These are phyloP conservation scores for Synergus laeviventris DNA, from an alignment of 2,888 invertebrate genomes.

Conservation along the genomic window DNA sequence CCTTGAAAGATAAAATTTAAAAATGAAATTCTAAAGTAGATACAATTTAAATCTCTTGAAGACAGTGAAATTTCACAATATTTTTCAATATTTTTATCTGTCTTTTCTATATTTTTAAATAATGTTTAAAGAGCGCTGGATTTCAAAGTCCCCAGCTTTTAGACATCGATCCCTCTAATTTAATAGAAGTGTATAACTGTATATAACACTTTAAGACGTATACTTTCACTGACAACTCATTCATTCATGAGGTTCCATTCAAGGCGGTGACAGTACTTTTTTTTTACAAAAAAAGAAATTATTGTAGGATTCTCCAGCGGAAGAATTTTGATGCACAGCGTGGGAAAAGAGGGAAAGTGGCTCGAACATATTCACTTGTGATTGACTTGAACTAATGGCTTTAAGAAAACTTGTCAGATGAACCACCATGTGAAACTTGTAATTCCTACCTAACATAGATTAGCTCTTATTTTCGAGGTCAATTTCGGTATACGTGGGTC, in stretches of 20 bases:
- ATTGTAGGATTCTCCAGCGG: not conserved
- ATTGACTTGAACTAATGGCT: not conserved
- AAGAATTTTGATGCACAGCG: not conserved
- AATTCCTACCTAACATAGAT: not conserved
- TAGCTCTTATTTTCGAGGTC: slow-evolving; percentile 36
- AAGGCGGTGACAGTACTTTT: not conserved
- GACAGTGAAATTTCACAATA: too few relatives aligned
- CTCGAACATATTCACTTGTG: not conserved
- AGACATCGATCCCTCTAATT: not conserved
- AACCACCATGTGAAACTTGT: not conserved
- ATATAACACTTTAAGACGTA: not conserved
- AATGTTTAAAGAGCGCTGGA: too few relatives aligned
- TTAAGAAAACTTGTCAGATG: not conserved
- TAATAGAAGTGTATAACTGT: not conserved
- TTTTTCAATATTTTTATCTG: too few relatives aligned
- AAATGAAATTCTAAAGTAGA: too few relatives aligned
- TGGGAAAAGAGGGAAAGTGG: slow-evolving; percentile 2
- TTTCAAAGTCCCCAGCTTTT: not conserved
- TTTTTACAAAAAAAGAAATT: not conserved
- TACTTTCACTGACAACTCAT: slow-evolving; percentile 5
- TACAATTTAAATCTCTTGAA: too few relatives aligned
- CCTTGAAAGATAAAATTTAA: too few relatives aligned
- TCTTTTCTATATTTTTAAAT: too few relatives aligned
- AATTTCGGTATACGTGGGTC: slow-evolving; percentile 36
- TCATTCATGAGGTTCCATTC: not conserved